Conservation (phyloP, 2,888 invertebrate species). For the Drosophila koepferae region DNA sequence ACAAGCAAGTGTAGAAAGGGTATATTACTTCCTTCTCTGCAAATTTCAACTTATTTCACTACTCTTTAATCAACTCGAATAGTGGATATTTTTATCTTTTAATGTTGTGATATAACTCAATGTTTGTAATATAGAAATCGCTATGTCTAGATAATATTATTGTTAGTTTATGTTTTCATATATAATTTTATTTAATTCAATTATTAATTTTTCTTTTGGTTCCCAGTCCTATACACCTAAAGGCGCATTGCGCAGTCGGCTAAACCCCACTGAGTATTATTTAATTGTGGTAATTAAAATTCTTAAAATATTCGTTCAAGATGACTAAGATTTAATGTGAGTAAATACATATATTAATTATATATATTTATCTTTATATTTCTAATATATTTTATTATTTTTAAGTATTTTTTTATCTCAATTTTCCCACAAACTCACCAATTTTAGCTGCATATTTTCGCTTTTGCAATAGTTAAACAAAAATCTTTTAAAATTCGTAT, state of each 20-base stretch:
- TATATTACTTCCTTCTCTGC: not conserved
- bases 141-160: too few relatives aligned
- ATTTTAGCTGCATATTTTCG: slow-evolving; percentile 25
- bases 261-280: not conserved
- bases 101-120: not conserved
- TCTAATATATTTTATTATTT: not conserved
- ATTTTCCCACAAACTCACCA: slow-evolving; percentile 28
- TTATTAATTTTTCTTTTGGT: not conserved
- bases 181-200: not conserved
- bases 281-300: not conserved
- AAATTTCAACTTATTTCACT: not conserved
- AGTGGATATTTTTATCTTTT: not conserved
- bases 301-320: not conserved
- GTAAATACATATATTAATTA: not conserved
- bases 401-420: not conserved
- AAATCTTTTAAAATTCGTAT: slow-evolving; percentile 9
- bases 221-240: too few relatives aligned
- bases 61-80: not conserved
- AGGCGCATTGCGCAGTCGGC: not conserved
- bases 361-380: not conserved
- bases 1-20: not conserved
- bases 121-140: not conserved
- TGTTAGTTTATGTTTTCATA: too few relatives aligned
- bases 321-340: not conserved
- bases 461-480: not conserved